Evolutionary conservation across 1,140 invertebrate genomes (phyloP), one percentile per base, ranked within the genome.

Genomic region (Aethina tumida): DNA sequence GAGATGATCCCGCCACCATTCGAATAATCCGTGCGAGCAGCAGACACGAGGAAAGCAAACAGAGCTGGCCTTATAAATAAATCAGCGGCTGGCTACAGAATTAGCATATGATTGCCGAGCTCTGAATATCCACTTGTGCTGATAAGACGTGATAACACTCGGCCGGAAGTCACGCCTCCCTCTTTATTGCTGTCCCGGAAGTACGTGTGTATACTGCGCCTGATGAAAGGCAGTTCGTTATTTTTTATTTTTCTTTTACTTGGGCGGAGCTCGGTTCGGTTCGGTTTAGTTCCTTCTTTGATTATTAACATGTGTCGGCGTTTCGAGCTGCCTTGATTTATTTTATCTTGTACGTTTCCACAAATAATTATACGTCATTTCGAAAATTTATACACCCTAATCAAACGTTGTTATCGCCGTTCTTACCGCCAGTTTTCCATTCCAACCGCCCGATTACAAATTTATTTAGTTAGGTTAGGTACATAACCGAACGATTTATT

Each of bases 151-250:
- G 46, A 48, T 48, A 45, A 45, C 41, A 41, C 38, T 45, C 46
- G 38, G 21, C 42, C 42, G 46, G 46, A 48, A 48, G 42, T 44
- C 26, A 48, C 46, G 35, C 46, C 42, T 45, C 46, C 46, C 42
- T 37, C 42, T 48, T 48, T 48, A 48, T 48, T 48, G 46, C 42
- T 41, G 35, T 41, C 26, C 38, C 38, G 46, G 46, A 48, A 44
- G 46, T 48, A 47, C 40, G 45, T 47, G 45, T 47, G 36, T 47
- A 47, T 47, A 38, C 38, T 33, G 41, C 46, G 38, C 46, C 46
- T 48, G 46, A 48, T 48, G 46, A 48, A 48, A 48, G 46, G 41
- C 36, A 48, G 41, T 48, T 48, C 46, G 46, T 48, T 48, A 48
- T 48, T 48, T 48, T 47, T 48, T 47, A 47, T n/a, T n/a, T n/a